Evolutionary conservation across 1,140 invertebrate species (phyloP).

Genomic region (Potamilus streckersoni): DNA sequence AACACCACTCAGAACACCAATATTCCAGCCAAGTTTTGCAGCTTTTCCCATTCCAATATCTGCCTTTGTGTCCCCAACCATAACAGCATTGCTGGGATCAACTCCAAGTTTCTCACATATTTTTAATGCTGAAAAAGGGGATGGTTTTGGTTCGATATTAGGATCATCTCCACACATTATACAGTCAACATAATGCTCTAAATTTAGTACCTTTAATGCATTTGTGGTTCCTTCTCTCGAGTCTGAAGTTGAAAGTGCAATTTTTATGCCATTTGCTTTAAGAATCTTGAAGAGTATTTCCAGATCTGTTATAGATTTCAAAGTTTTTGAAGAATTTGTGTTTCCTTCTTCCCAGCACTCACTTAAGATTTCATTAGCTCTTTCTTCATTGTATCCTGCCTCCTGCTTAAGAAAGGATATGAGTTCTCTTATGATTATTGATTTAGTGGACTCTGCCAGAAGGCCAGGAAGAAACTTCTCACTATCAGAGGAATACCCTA

Average conservation of each 20-base stretch:
- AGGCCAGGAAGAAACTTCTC: slow-evolving; percentile 66
- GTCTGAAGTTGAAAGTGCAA: slow-evolving; percentile 70
- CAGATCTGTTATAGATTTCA: slow-evolving; percentile 66
- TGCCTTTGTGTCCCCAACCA: slow-evolving; percentile 70
- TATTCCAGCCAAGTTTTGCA: slow-evolving; percentile 67
- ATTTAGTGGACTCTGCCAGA: slow-evolving; percentile 68
- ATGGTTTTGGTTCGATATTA: slow-evolving; percentile 67
- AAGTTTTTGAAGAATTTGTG: slow-evolving; percentile 37
- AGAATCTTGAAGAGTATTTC: slow-evolving; percentile 66
- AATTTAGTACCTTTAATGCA: slow-evolving; percentile 56
- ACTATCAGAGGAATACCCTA: slow-evolving; percentile 64
- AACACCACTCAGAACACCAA: slow-evolving; percentile 67
- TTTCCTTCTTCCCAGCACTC: slow-evolving; percentile 54
- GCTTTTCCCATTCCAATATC: slow-evolving; percentile 69
- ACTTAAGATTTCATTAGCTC: slow-evolving; percentile 43
- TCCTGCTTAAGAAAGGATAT: slow-evolving; percentile 62
- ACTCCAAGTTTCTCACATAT: slow-evolving; percentile 68
- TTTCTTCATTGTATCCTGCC: slow-evolving; percentile 47
- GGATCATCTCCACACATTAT: slow-evolving; percentile 70
- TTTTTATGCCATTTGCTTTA: slow-evolving; percentile 66
- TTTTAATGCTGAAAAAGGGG: slow-evolving; percentile 68
- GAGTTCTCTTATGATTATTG: slow-evolving; percentile 56
- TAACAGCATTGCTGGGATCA: slow-evolving; percentile 64
- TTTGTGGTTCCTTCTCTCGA: slow-evolving; percentile 63
- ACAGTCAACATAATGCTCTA: slow-evolving; percentile 62